Evolutionary conservation across 2,888 invertebrate genomes (phyloP), one percentile per base, ranked within the genome.

Genomic region (Campoletis raptor): DNA sequence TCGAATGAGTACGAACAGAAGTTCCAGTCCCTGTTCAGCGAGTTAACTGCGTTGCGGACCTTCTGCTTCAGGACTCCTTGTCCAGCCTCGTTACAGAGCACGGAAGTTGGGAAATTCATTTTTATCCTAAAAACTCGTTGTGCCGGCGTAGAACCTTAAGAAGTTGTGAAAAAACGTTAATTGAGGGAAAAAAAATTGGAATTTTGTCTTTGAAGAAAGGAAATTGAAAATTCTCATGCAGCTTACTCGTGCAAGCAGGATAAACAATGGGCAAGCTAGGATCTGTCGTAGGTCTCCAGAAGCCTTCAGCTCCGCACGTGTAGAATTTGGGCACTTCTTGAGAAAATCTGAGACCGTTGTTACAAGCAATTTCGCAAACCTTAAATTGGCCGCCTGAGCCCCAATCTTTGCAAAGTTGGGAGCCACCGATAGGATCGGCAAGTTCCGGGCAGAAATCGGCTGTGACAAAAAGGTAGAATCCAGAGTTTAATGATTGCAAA

Each of bases 291-390:
- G 99, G 99, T 90, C 98, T 96, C 99, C 99, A 99, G 95, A 98
- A 98, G 61, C 99, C 99, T 96, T 99, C 99, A 79, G 98, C 98
- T n/a, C 99, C 99, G 93, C 99, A 99, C 0, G 98, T 98, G 94
- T 99, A 99, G 95, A 99, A 99, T 90, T 98, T 97, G 0, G 99
- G 99, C n/a, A 99, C 98, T 82, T 97, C 96, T 93, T 98, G 97
- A 0, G 99, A 98, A 95, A 99, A 99, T 89, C 97, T 95, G 8
- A 98, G 95, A n/a, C 98, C 98, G 83, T 96, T 95, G 89, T 98
- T 97, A 92, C 98, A 98, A 72, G 96, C 96, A 85, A 98, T 98
- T 94, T 98, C 98, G 94, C 99, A 99, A 1, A 99, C 98, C 95
- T 98, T 98, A 94, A 98, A 99, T 92, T 98, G 98, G 64, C 99